These are phyloP conservation scores for Rhagoletis pomonella DNA, from an alignment of 1,140 invertebrate genomes.

Conservation along the genomic window DNA sequence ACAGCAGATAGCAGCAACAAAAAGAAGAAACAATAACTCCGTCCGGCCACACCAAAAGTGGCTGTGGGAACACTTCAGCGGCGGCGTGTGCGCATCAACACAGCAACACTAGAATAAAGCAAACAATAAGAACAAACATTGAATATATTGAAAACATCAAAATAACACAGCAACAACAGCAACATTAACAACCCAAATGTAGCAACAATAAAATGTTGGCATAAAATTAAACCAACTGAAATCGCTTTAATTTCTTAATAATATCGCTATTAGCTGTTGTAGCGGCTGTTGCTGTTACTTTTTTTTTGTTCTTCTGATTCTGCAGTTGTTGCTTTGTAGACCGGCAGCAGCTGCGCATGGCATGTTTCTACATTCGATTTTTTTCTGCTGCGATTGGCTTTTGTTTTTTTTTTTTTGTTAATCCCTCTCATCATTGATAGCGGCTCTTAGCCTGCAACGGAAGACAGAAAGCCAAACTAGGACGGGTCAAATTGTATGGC, in stretches of 20 bases:
- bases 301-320: background rate
- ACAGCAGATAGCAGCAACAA: background rate
- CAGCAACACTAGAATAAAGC: background rate
- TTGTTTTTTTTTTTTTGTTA: conserved; percentile 3
- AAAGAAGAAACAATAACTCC: background rate
- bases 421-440: conserved; percentile 50
- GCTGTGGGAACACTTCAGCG: conserved; percentile 49
- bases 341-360: conserved; percentile 26
- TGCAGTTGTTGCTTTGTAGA: background rate
- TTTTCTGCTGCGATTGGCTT: background rate
- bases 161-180: too few species aligned
- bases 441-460: background rate
- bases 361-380: conserved; percentile 42
- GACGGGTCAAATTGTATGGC: too few species aligned
- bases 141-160: background rate
- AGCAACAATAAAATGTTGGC: conserved; percentile 43
- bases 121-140: background rate
- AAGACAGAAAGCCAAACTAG: too few species aligned
- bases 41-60: conserved; percentile 14
- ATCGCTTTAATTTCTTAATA: conserved; percentile 52
- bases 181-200: background rate
- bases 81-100: conserved; percentile 40
- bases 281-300: background rate
- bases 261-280: conserved; percentile 43
- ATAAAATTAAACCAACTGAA: conserved; percentile 44